These are phyloP conservation scores for Rhinatrema bivittatum DNA, from an alignment of 2,797 vertebrate genomes.

Conservation along the genomic window DNA sequence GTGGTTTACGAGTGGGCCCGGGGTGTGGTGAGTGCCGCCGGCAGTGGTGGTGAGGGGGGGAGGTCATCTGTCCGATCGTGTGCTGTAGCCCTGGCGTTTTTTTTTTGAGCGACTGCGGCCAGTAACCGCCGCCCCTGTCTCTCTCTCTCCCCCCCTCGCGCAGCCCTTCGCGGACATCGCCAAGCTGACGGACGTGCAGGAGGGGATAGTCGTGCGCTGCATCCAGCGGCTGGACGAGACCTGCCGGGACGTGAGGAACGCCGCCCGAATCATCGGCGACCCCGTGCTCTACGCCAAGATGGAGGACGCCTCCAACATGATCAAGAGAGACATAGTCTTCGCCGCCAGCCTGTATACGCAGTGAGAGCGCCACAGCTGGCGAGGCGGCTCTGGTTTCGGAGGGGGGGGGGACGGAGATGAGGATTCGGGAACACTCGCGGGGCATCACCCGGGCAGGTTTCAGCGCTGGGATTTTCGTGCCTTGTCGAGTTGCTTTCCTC, in stretches of 20 bases:
- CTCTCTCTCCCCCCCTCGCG: not conserved
- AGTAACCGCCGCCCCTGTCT: too few relatives aligned
- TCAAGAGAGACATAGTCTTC: constrained; percentile 87
- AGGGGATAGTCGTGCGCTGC: constrained; percentile 85
- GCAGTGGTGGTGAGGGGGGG: not conserved
- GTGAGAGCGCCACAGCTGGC: constrained; percentile 34
- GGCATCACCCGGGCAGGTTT: not conserved
- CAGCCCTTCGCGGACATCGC: constrained; percentile 83
- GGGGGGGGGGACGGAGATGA: too few relatives aligned
- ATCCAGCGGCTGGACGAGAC: constrained; percentile 88
- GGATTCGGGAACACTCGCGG: too few relatives aligned
- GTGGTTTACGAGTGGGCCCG: constrained; percentile 91
- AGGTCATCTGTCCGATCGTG: not conserved
- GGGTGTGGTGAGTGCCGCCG: constrained; percentile 72
- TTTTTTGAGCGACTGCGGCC: too few relatives aligned
- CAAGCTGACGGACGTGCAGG: constrained; percentile 77
- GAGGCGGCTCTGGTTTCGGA: not conserved
- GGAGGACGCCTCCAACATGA: constrained; percentile 78
- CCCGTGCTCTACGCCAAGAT: constrained; percentile 84
- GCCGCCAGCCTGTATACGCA: constrained; percentile 88
- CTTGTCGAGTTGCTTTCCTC: too few relatives aligned
- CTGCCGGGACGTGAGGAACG: constrained; percentile 79
- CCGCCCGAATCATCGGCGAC: constrained; percentile 81
- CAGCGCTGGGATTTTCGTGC: not conserved
- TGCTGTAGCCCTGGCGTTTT: too few relatives aligned